These are phyloP conservation scores for Monodelphis domestica DNA, from an alignment of 2,797 vertebrate genomes.

Conservation along the genomic window DNA sequence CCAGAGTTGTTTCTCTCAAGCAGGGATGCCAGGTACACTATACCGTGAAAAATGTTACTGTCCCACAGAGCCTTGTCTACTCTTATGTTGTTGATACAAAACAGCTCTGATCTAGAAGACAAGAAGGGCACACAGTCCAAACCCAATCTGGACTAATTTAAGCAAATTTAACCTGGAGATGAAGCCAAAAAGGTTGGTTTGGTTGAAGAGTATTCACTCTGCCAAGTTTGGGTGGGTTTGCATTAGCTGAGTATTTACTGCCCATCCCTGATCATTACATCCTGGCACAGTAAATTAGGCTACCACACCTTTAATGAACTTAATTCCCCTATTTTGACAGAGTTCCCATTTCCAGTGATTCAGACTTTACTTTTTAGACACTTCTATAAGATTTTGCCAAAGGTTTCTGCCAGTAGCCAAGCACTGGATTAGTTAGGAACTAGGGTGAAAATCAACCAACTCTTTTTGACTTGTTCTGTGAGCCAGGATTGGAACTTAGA, in stretches of 20 bases:
- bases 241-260: constrained; percentile 35
- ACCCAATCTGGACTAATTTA: constrained; percentile 60
- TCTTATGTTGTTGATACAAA: neutral
- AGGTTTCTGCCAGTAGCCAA: constrained; percentile 61
- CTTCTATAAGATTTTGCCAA: constrained; percentile 76
- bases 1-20: rapidly evolving
- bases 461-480: constrained; percentile 7
- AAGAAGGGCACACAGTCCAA: constrained; percentile 40
- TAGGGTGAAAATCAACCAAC: constrained; percentile 27
- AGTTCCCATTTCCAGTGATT: constrained; percentile 83
- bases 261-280: constrained; percentile 78
- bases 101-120: constrained; percentile 36
- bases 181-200: constrained; percentile 74
- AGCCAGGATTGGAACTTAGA: neutral
- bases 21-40: neutral
- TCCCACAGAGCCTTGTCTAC: neutral
- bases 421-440: constrained; percentile 60
- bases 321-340: constrained; percentile 85
- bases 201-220: constrained; percentile 57
- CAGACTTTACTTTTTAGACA: constrained; percentile 82
- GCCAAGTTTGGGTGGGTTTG: constrained; percentile 84
- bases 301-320: constrained; percentile 87
- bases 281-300: constrained; percentile 82
- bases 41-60: rapidly evolving
- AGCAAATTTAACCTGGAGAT: constrained; percentile 63